Percentiles rank a stretch among this genome's conserved stretches.
Evolutionary conservation across 2,888 invertebrate species (phyloP).

Genomic region (Pammene fasciana): DNA sequence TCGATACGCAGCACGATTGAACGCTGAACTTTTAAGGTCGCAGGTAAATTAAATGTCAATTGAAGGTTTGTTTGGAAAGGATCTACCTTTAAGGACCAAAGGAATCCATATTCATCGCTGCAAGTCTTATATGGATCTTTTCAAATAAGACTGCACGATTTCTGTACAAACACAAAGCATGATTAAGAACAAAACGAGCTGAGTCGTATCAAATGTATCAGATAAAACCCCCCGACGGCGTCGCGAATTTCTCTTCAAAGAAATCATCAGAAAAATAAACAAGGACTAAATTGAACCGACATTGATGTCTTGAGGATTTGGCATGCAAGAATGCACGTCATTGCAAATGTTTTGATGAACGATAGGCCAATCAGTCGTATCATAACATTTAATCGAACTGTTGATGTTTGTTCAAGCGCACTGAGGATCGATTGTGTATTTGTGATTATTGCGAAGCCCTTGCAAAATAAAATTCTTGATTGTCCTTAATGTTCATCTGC

Average conservation of each 20-base stretch:
- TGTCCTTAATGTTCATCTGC: not conserved
- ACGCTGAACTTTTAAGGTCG: constrained; percentile 61
- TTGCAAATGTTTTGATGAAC: constrained; percentile 43
- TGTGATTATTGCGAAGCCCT: not conserved
- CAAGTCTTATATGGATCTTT: constrained; percentile 16
- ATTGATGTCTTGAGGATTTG: constrained; percentile 44
- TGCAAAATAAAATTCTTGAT: constrained; percentile 23
- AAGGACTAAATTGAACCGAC: constrained; percentile 41
- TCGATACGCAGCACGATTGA: constrained; percentile 48
- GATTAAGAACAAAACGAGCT: constrained; percentile 22
- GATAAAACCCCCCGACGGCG: constrained; percentile 29
- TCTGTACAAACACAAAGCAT: constrained; percentile 24
- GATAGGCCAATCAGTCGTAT: constrained; percentile 46
- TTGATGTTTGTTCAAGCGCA: constrained; percentile 11
- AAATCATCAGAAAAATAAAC: constrained; percentile 37
- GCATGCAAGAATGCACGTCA: constrained; percentile 45
- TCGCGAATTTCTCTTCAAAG: constrained; percentile 27
- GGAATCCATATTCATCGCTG: constrained; percentile 24
- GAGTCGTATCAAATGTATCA: constrained; percentile 26
- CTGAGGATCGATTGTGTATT: constrained; percentile 14
- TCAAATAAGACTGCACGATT: constrained; percentile 34
- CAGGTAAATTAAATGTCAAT: constrained; percentile 55
- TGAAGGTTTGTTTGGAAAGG: constrained; percentile 43
- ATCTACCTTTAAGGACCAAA: constrained; percentile 18
- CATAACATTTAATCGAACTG: constrained; percentile 35